Evolutionary conservation across 2,113 vertebrate genomes (phyloP).

Genomic region (Lophius piscatorius): DNA sequence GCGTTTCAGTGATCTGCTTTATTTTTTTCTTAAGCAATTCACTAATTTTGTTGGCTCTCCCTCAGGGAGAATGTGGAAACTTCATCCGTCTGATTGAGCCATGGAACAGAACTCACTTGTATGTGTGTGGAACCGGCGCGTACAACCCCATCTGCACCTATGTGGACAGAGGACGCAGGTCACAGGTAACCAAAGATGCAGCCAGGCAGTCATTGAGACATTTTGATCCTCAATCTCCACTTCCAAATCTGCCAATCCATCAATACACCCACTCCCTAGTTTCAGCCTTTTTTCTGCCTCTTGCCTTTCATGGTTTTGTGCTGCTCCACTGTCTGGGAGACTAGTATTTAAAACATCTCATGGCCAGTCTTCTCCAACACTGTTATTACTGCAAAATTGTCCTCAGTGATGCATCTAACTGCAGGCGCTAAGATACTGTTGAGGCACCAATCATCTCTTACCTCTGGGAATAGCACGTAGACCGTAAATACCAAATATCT

Average conservation of each 20-base stretch:
- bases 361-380: slow-evolving; percentile 14
- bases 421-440: slow-evolving; percentile 13
- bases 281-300: slow-evolving; percentile 57
- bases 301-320: slow-evolving; percentile 57
- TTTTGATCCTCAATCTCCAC: slow-evolving; percentile 50
- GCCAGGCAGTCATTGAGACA: slow-evolving; percentile 49
- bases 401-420: slow-evolving; percentile 18
- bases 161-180: slow-evolving; percentile 92
- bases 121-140: slow-evolving; percentile 95
- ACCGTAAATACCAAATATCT: slow-evolving; percentile 33
- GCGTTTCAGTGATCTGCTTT: too few species aligned
- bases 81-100: slow-evolving; percentile 98
- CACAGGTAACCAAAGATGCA: slow-evolving; percentile 88
- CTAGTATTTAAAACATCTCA: slow-evolving; percentile 19
- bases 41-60: slow-evolving; percentile 17
- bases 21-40: slow-evolving; percentile 33
- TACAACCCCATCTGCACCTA: slow-evolving; percentile 98
- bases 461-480: slow-evolving; percentile 30
- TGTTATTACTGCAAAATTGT: slow-evolving; percentile 50
- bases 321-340: slow-evolving; percentile 44
- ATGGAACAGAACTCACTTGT: slow-evolving; percentile 98
- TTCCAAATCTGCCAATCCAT: slow-evolving; percentile 52
- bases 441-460: slow-evolving; percentile 31
- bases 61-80: slow-evolving; percentile 96
- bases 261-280: slow-evolving; percentile 30